Evolutionary conservation across 1,140 invertebrate species (phyloP), one percentile per base, ranked within the genome.

Genomic region (Calliphora vicina): DNA sequence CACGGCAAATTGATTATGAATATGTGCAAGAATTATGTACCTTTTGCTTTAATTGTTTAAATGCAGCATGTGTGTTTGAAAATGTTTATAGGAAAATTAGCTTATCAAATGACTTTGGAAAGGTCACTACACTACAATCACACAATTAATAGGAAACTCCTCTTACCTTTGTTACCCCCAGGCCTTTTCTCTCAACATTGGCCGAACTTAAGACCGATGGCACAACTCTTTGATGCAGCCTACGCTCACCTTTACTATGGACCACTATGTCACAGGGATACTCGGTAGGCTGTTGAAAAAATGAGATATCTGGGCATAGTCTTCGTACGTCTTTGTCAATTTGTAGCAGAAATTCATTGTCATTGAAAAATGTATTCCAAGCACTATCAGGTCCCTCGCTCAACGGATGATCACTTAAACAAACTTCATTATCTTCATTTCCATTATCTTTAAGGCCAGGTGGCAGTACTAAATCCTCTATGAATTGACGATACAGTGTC

Each of bases 321-420:
- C 98, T 93, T 84, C 97, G 93, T 23, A 99, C 98, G 92, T 99
- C 98, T 91, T 99, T 99, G 90, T 99, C 97, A 87, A 99, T 99
- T 93, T 99, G 97, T 81, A 98, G 91, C 12, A 99, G 90, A 85
- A 91, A 90, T 92, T 99, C 97, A 91, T 99, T 99, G 89, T 99
- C 98, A 91, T 97, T 97, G 90, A 99, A 99, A 90, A 94, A 97
- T 27, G 88, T 90, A 84, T 96, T 95, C 98, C 98, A 99, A 82
- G 97, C 95, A 87, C 97, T 98, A 84, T 97, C 95, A 2, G 98
- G 98, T 88, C 97, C 97, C 25, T 96, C 94, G 91, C 96, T 99
- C n/a, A 99, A 90, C 4, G 97, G 98, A 93, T 99, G 96, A 92
- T 97, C 96, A 80, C 93, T 91, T 71, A 89, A 80, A 43, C 74